phyloP scores from a whole-genome alignment of 2,113 vertebrate genomes.

The Oryzias javanicus region DNA sequence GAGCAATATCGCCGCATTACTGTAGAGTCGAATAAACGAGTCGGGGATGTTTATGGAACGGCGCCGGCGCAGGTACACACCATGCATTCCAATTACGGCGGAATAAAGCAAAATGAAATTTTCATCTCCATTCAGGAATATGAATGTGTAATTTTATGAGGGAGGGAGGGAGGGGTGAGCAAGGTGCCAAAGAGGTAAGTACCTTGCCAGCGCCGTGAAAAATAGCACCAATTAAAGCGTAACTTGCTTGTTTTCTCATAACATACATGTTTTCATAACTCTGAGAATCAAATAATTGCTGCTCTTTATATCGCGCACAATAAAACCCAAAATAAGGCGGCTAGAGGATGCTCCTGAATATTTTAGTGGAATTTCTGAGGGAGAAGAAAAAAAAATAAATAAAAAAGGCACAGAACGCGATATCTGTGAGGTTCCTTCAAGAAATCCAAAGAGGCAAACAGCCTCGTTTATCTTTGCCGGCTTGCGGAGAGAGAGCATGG shows the following conservation, averaged over 20 bases:
- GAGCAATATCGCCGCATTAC: conserved; percentile 60
- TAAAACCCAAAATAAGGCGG: conserved; percentile 94
- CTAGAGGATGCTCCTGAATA: conserved; percentile 91
- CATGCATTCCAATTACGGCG: conserved; percentile 78
- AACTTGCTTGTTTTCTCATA: conserved; percentile 99
- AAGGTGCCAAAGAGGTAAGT: conserved; percentile 91
- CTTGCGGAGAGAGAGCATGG: conserved; percentile 83
- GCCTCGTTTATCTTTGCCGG: conserved; percentile 90
- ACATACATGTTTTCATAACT: conserved; percentile 99
- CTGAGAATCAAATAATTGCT: conserved; percentile 99
- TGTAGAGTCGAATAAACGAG: conserved; percentile 56
- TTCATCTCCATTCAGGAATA: conserved; percentile 88
- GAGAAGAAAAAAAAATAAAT: too few relatives aligned
- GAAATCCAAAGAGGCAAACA: conserved; percentile 83
- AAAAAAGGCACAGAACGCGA: conserved; percentile 75
- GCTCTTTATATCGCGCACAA: conserved; percentile 95
- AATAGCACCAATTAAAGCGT: conserved; percentile 98
- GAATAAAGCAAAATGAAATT: conserved; percentile 77
- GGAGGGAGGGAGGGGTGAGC: conserved; percentile 63
- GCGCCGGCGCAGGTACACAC: conserved; percentile 69
- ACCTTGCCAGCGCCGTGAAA: conserved; percentile 94
- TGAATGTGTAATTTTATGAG: conserved; percentile 92
- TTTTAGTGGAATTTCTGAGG: conserved; percentile 85
- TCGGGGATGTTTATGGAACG: conserved; percentile 52
- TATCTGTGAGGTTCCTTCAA: conserved; percentile 87